Conservation (phyloP, 92 coral and sea anemone species). For the Porites lobata region DNA sequence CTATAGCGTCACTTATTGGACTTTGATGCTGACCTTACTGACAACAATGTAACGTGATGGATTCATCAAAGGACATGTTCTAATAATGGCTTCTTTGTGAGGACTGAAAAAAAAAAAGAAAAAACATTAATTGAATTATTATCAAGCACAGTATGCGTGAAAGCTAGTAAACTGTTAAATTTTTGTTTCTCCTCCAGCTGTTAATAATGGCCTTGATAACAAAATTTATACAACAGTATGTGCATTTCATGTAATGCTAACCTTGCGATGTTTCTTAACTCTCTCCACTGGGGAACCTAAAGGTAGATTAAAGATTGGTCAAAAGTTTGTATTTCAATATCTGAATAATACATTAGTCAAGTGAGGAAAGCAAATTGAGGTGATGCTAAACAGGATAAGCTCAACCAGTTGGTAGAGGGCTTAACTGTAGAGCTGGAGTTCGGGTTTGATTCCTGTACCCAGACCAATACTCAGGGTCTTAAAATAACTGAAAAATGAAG, state of each 20-base stretch:
- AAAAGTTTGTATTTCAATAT: not conserved
- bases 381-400: too few species aligned
- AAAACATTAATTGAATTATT: not conserved
- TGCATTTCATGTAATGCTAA: not conserved
- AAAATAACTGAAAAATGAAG: too few species aligned
- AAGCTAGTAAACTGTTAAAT: not conserved
- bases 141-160: not conserved
- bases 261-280: constrained; percentile 84
- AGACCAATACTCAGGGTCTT: too few species aligned
- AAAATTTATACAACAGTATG: not conserved
- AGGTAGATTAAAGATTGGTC: not conserved
- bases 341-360: too few species aligned
- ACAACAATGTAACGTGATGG: constrained; percentile 95
- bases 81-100: constrained; percentile 91
- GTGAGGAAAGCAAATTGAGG: too few species aligned
- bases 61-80: constrained; percentile 78
- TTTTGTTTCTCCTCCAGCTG: too few species aligned
- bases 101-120: constrained; percentile 56
- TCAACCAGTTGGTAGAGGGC: too few species aligned
- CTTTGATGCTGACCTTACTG: constrained; percentile 79
- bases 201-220: too few species aligned
- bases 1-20: too few species aligned
- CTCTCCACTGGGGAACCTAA: constrained; percentile 99
- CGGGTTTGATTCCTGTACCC: too few species aligned
- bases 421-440: too few species aligned